These are phyloP conservation scores for Odocoileus virginianus DNA, from an alignment of 2,113 vertebrate species.

Conservation along the genomic window DNA sequence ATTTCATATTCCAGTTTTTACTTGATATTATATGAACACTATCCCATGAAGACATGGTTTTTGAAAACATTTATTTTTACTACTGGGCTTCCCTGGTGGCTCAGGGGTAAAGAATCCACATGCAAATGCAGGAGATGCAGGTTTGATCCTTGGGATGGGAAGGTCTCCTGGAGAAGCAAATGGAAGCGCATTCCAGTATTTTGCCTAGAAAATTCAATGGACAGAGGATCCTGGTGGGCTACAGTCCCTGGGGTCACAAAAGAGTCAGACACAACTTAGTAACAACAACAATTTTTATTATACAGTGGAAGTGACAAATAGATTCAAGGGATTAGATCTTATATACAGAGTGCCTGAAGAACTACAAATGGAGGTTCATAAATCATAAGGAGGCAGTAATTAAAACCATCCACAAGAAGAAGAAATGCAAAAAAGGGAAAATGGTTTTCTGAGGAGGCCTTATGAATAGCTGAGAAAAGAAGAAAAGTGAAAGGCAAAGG, in stretches of 20 bases:
- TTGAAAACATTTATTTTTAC: neutral
- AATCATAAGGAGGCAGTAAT: neutral
- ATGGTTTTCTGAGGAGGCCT: neutral
- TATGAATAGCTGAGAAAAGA: neutral
- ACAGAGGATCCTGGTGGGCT: neutral
- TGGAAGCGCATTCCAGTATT: neutral
- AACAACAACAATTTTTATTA: neutral
- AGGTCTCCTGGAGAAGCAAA: neutral
- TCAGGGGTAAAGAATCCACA: neutral
- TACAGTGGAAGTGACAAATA: neutral
- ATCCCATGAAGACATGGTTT: neutral
- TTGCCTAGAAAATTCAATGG: neutral
- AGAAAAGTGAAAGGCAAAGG: neutral
- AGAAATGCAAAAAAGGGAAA: neutral
- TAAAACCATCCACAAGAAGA: neutral
- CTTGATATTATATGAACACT: neutral
- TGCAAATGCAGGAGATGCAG: neutral
- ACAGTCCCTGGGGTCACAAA: neutral
- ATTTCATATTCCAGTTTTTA: neutral
- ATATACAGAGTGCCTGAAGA: neutral
- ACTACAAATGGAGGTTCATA: neutral
- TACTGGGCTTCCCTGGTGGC: neutral
- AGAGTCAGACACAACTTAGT: neutral
- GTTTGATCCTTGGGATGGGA: neutral
- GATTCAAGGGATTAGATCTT: neutral